These are phyloP conservation scores for Sinocyclocheilus anshuiensis DNA, from an alignment of 2,113 vertebrate genomes.

Conservation along the genomic window DNA sequence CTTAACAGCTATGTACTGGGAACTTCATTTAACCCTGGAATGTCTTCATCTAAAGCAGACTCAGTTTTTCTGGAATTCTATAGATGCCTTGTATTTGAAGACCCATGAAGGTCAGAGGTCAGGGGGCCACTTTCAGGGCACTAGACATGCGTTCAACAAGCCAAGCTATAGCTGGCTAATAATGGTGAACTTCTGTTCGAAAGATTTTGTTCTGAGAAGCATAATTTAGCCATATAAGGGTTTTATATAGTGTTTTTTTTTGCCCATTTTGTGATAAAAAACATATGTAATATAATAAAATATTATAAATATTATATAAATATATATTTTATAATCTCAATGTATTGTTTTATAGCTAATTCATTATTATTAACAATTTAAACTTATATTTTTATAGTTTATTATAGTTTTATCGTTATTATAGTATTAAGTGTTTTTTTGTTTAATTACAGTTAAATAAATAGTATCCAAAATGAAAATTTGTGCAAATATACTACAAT, in stretches of 20 bases:
- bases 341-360: not conserved
- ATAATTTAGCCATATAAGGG: not conserved
- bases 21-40: constrained; percentile 27
- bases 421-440: not conserved
- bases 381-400: not conserved
- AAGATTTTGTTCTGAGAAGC: not conserved
- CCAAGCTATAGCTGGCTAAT: constrained; percentile 24
- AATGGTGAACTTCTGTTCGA: not conserved
- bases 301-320: not conserved
- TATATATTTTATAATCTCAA: not conserved
- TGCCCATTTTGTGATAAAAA: not conserved
- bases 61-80: constrained; percentile 32
- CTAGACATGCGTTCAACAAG: not conserved
- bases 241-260: not conserved
- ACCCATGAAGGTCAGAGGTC: constrained; percentile 39
- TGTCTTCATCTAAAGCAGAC: constrained; percentile 24
- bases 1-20: constrained; percentile 18
- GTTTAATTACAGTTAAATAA: not conserved
- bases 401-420: not conserved
- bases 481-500: not conserved
- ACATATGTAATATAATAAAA: not conserved
- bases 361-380: not conserved
- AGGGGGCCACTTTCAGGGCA: constrained; percentile 2
- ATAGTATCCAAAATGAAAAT: not conserved
- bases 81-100: constrained; percentile 27